Conservation (phyloP, 2,113 vertebrate genomes). For the Arothron firmamentum region DNA sequence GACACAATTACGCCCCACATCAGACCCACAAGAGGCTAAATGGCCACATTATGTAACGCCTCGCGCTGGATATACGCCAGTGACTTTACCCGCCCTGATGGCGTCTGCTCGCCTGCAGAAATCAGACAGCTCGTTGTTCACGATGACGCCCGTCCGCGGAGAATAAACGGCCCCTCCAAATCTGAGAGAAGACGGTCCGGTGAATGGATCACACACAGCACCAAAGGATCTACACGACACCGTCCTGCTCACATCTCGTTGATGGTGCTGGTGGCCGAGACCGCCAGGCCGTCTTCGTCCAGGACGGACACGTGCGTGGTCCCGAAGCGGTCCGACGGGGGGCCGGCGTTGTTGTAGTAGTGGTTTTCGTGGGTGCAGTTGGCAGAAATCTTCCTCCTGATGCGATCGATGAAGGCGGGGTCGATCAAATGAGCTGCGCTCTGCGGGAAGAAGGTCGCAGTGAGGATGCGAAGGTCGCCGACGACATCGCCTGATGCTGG, state of each 20-base stretch:
- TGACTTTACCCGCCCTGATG: conserved; percentile 69
- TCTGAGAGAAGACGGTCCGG: conserved; percentile 59
- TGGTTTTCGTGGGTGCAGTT: conserved; percentile 11
- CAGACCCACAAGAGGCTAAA: conserved; percentile 7
- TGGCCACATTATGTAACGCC: neutral
- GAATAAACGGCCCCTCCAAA: conserved; percentile 91
- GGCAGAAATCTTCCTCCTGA: conserved; percentile 67
- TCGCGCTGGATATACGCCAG: neutral
- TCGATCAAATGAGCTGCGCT: conserved; percentile 59
- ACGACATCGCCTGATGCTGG: neutral
- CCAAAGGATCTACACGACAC: neutral
- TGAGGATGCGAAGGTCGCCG: neutral
- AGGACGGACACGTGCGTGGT: conserved; percentile 81
- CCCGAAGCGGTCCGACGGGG: conserved; percentile 51
- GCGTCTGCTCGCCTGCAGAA: conserved; percentile 73
- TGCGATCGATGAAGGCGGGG: conserved; percentile 54
- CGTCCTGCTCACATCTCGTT: conserved; percentile 78
- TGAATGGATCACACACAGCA: neutral
- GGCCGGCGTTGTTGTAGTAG: conserved; percentile 58
- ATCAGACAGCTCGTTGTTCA: conserved; percentile 92
- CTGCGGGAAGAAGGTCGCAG: conserved; percentile 21
- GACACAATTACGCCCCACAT: conserved; percentile 1
- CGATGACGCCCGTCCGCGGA: conserved; percentile 82
- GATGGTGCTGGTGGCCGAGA: conserved; percentile 89
- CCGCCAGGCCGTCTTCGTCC: conserved; percentile 78